Conservation (phyloP, 2,797 vertebrate genomes). For the Chromobotia macracanthus region DNA sequence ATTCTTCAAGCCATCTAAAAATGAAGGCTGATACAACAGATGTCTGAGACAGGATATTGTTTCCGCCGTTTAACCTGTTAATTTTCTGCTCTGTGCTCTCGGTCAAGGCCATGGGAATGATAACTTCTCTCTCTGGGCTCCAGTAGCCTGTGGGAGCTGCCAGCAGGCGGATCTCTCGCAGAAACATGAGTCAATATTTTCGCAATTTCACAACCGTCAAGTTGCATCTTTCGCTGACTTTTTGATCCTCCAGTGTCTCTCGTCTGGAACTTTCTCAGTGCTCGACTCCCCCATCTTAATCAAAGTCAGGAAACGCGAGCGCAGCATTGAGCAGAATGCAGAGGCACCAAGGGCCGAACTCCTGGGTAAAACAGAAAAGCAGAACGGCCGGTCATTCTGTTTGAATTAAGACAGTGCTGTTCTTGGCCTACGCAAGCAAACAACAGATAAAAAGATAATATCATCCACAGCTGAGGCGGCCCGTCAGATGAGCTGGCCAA, state of each 20-base stretch:
- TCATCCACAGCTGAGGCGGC: slow-evolving; percentile 48
- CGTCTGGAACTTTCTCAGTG: slow-evolving; percentile 16
- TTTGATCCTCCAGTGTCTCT: slow-evolving; percentile 19
- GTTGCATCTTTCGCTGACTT: slow-evolving; percentile 25
- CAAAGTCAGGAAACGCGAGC: slow-evolving; percentile 26
- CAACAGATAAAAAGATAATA: slow-evolving; percentile 56
- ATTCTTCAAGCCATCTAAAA: background rate
- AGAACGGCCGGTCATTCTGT: slow-evolving; percentile 32
- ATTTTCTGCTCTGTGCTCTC: slow-evolving; percentile 13
- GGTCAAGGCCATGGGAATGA: slow-evolving; percentile 37
- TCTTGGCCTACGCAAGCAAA: slow-evolving; percentile 44
- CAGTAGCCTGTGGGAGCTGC: slow-evolving; percentile 4
- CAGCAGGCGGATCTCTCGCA: slow-evolving; percentile 12
- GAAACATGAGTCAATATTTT: slow-evolving; percentile 38
- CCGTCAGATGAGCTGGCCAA: slow-evolving; percentile 51
- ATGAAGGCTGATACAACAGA: background rate
- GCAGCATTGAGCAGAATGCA: background rate
- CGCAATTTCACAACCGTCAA: slow-evolving; percentile 32
- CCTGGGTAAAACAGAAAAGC: background rate
- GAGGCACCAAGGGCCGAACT: background rate
- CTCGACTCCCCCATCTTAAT: background rate
- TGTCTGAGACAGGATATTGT: background rate
- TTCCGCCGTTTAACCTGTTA: background rate
- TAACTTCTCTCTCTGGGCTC: slow-evolving; percentile 26
- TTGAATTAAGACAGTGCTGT: slow-evolving; percentile 50